These are phyloP conservation scores for Silurus aristotelis DNA, from an alignment of 2,797 vertebrate species.

Conservation along the genomic window DNA sequence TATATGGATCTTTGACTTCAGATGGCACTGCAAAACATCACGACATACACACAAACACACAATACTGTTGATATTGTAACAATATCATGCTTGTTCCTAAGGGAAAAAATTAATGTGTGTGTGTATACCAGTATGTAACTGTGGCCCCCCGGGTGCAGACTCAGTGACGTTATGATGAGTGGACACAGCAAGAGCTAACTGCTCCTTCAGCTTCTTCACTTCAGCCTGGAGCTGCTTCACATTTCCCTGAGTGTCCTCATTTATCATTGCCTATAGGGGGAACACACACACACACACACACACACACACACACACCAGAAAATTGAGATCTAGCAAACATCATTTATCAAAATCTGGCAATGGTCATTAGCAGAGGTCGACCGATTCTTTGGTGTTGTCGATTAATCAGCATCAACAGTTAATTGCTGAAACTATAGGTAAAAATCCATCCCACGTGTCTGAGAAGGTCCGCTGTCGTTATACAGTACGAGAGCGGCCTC, in stretches of 20 bases:
- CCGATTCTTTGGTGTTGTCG: no score
- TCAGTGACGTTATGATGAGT: constrained; percentile 57
- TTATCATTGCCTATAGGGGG: constrained; percentile 84
- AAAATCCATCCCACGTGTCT: no score
- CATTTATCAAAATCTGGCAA: not conserved
- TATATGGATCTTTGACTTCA: constrained; percentile 59
- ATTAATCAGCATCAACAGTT: no score
- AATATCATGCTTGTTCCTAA: not conserved
- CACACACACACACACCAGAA: not conserved
- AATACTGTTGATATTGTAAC: not conserved
- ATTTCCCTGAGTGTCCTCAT: constrained; percentile 95
- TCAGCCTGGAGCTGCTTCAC: constrained; percentile 92
- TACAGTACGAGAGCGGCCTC: no score
- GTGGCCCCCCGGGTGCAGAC: constrained; percentile 65
- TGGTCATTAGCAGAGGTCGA: no score
- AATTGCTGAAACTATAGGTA: no score
- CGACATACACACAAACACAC: constrained; percentile 19
- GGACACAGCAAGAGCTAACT: constrained; percentile 76
- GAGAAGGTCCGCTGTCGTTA: no score
- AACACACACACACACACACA: not conserved
- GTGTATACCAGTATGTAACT: constrained; percentile 61
- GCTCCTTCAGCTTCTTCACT: constrained; percentile 91
- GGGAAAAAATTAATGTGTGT: not conserved
- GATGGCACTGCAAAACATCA: constrained; percentile 41
- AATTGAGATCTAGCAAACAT: not conserved